Base-by-base conservation (phyloP, 2,113 vertebrate species). In the Chloebia gouldiae region DNA sequence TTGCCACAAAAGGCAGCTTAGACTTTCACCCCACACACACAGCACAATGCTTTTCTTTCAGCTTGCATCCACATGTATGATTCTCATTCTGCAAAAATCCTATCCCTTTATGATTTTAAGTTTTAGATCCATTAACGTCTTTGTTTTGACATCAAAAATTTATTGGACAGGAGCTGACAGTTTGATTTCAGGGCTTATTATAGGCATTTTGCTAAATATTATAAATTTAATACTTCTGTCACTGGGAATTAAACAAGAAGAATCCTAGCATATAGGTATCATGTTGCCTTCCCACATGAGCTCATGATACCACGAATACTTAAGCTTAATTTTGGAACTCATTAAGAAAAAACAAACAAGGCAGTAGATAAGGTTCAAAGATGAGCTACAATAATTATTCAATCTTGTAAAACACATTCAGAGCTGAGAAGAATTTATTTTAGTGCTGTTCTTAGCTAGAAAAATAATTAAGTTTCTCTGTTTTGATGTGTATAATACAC, bases 391-490 rank as follows among this genome's bases (percentile, higher is more conserved):
- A 51, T 40, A 86, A 90, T 27, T 4, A 88, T 85, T 82, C 31
- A 19, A 33, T 69, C 75, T 49, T 92, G 45, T n/a, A 76, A 93
- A 90, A 80, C 33, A 76, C 19, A 80, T 35, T 54, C 37, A 80
- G 24, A 81, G 30, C 18, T 75, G 33, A 75, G 18, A 39, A 15
- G 7, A 69, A 78, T 61, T 86, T 40, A 71, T 86, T 93, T 60
- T 61, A 80, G 31, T 40, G 24, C 31, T 93, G 37, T 35, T 91
- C 37, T 83, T 68, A 84, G 35, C 40, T 35, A 70, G 39, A 39
- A 92, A 86, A 69, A 73, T 78, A 86, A 35, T 63, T 50, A 86
- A 86, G 42, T 18, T 54, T 77, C 37, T 77, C 86, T 77, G 70
- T 80, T 93, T 92, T 78, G 69, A 75, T 42, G 31, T 19, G 17